Evolutionary conservation across 2,113 vertebrate genomes (phyloP).

Genomic region (Rhinolophus sinicus): DNA sequence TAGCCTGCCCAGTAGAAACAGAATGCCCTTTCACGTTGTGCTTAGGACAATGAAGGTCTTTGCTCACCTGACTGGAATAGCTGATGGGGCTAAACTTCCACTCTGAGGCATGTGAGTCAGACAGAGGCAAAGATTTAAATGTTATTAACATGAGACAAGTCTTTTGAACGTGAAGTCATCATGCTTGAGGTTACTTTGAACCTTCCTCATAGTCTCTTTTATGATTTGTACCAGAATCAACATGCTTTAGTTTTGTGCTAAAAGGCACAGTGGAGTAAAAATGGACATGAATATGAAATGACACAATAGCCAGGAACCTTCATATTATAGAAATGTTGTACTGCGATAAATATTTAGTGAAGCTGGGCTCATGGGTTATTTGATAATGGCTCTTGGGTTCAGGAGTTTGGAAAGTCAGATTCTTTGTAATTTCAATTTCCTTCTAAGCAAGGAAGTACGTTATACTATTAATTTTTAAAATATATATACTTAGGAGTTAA

Average conservation of each 20-base stretch:
- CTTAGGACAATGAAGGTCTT: not conserved
- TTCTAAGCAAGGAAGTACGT: conserved; percentile 82
- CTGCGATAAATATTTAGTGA: conserved; percentile 66
- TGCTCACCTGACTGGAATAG: conserved; percentile 57
- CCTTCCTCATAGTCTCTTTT: conserved; percentile 58
- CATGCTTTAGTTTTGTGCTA: conserved; percentile 29
- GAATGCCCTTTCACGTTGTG: not conserved
- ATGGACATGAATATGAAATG: not conserved
- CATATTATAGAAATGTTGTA: conserved; percentile 59
- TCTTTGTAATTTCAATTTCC: conserved; percentile 82
- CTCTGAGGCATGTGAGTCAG: conserved; percentile 62
- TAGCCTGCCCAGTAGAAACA: not conserved
- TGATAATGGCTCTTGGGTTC: conserved; percentile 78
- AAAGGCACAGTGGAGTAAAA: not conserved
- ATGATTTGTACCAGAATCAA: conserved; percentile 59
- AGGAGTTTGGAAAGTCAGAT: conserved; percentile 76
- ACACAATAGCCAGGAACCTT: not conserved
- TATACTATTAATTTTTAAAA: conserved; percentile 75
- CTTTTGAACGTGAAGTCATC: conserved; percentile 73
- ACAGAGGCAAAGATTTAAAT: conserved; percentile 44
- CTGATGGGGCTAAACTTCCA: not conserved
- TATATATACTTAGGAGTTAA: conserved; percentile 80
- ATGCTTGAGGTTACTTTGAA: conserved; percentile 75
- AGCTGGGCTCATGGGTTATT: conserved; percentile 66
- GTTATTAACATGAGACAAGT: conserved; percentile 63